Percentiles rank a stretch among this genome's conserved stretches.
Evolutionary conservation across 2,888 invertebrate genomes (phyloP).

Genomic region (Bruchidius siliquastri): DNA sequence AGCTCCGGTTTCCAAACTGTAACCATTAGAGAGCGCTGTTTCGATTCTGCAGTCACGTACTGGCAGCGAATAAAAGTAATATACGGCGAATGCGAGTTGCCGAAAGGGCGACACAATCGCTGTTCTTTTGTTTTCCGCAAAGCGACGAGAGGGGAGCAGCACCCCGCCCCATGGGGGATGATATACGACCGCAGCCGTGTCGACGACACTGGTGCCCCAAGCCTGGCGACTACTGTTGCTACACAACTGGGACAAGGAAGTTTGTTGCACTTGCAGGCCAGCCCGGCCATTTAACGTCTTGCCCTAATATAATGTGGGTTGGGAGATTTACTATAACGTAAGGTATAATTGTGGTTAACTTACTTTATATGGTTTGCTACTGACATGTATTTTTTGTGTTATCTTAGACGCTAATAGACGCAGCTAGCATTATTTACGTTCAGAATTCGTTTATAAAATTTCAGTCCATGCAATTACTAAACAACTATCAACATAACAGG

Average conservation of each 20-base stretch:
- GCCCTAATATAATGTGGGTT: not conserved
- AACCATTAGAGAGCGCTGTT: not conserved
- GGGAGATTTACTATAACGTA: not conserved
- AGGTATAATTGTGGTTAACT: too few species aligned
- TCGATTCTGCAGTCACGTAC: not conserved
- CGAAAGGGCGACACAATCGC: not conserved
- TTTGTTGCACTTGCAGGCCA: not conserved
- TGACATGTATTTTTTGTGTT: too few species aligned
- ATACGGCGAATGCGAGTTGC: not conserved
- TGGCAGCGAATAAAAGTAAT: not conserved
- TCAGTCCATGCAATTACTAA: too few species aligned
- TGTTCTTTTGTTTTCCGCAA: not conserved
- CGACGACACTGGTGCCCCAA: not conserved
- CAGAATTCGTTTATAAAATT: too few species aligned
- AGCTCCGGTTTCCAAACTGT: not conserved
- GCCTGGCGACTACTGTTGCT: not conserved
- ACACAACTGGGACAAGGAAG: not conserved
- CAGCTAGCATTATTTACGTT: too few species aligned
- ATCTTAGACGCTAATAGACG: too few species aligned
- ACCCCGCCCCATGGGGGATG: not conserved
- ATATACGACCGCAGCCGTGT: not conserved
- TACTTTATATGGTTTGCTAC: too few species aligned
- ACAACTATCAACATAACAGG: too few species aligned
- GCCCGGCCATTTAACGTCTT: not conserved
- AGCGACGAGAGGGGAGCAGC: not conserved